Conservation (phyloP, 64 coral and sea anemone genomes). For the Acropora yongei region DNA sequence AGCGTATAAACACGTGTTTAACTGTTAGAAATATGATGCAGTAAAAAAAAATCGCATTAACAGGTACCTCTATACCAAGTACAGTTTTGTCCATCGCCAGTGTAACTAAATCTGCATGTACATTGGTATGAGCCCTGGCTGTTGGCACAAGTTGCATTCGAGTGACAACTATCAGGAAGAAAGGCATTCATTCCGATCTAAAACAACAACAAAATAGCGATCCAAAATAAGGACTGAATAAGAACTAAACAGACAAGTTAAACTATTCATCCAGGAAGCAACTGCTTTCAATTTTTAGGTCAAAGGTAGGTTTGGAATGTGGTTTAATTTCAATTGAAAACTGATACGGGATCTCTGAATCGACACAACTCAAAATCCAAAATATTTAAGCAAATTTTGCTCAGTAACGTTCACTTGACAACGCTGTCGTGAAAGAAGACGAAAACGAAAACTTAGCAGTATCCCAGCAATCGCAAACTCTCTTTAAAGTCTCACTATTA, state of each 20-base stretch:
- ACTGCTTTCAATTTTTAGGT: not conserved
- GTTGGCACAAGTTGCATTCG: constrained; percentile 83
- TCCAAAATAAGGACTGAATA: not conserved
- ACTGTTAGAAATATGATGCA: not conserved
- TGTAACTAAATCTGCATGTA: constrained; percentile 84
- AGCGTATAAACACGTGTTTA: too few relatives aligned
- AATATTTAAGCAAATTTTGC: too few relatives aligned
- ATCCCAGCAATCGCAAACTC: too few relatives aligned
- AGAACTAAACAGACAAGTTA: too few relatives aligned
- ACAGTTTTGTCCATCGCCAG: constrained; percentile 84
- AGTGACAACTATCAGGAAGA: constrained; percentile 56
- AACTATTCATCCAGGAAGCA: too few relatives aligned
- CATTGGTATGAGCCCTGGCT: constrained; percentile 86
- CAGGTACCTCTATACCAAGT: constrained; percentile 69
- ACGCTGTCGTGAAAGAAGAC: too few relatives aligned
- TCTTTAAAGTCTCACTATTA: too few relatives aligned
- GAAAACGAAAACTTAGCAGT: too few relatives aligned
- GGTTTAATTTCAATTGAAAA: not conserved
- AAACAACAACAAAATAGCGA: not conserved
- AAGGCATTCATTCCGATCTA: constrained; percentile 83
- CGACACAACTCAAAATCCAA: too few relatives aligned
- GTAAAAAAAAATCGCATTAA: not conserved
- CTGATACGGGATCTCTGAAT: too few relatives aligned
- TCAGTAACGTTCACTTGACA: too few relatives aligned
- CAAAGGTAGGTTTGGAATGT: not conserved